phyloP scores from a whole-genome alignment of 2,113 vertebrate genomes.

The Tragelaphus buxtoni region DNA sequence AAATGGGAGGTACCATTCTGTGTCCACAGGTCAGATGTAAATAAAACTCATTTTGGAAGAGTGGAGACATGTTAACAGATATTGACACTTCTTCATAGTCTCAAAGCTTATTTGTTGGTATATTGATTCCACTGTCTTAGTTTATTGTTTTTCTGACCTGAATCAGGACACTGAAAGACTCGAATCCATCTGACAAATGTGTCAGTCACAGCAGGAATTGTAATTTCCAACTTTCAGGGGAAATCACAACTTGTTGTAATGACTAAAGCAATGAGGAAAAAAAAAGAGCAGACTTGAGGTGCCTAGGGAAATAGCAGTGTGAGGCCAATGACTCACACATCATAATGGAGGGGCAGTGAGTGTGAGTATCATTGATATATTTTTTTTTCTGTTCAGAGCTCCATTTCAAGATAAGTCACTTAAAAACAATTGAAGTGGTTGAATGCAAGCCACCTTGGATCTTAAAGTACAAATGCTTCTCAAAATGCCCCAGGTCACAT shows the following conservation, averaged over 20 bases:
- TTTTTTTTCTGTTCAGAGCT: neutral
- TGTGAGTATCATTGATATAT: neutral
- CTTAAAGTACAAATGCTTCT: neutral
- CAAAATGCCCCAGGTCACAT: neutral
- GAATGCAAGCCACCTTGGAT: neutral
- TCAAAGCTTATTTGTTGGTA: neutral
- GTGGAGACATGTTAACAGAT: neutral
- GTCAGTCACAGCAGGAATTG: neutral
- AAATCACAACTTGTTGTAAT: neutral
- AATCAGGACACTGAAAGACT: neutral
- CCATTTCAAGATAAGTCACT: neutral
- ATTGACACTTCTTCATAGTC: neutral
- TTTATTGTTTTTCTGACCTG: neutral
- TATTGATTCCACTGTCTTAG: neutral
- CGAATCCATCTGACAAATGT: neutral
- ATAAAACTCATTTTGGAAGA: slow-evolving; percentile 37
- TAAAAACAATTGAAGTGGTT: slow-evolving; percentile 31
- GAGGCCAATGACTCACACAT: slow-evolving; percentile 13
- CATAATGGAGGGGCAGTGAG: neutral
- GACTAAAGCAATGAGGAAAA: neutral
- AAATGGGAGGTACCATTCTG: neutral
- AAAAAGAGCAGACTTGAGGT: neutral
- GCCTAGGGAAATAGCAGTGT: neutral
- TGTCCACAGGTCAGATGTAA: neutral
- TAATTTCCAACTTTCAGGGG: neutral